These are phyloP conservation scores for Achlya flavicornis DNA, from an alignment of 2,888 invertebrate genomes.

Conservation along the genomic window DNA sequence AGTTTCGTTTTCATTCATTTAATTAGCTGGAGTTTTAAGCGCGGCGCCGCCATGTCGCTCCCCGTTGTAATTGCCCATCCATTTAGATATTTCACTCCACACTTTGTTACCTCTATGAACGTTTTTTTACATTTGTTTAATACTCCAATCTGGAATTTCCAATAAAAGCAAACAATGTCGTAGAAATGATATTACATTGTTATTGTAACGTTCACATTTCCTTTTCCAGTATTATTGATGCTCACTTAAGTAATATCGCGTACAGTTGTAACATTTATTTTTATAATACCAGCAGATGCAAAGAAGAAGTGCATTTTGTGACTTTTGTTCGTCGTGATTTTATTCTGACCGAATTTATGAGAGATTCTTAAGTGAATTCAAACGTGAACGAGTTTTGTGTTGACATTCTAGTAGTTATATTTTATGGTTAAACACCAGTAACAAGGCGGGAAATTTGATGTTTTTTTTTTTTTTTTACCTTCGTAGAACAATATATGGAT, in stretches of 20 bases:
- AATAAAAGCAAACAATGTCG: neutral
- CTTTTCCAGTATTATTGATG: conserved; percentile 8
- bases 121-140: conserved; percentile 28
- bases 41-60: conserved; percentile 70
- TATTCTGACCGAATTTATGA: conserved; percentile 49
- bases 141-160: neutral
- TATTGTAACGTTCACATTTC: neutral
- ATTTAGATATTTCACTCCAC: conserved; percentile 56
- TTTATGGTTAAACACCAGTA: too few species aligned
- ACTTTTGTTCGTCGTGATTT: conserved; percentile 58
- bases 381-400: conserved; percentile 57
- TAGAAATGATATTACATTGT: neutral
- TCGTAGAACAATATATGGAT: too few species aligned
- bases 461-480: too few species aligned
- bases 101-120: conserved; percentile 34
- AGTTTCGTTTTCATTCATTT: conserved; percentile 81
- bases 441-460: too few species aligned
- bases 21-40: conserved; percentile 77
- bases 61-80: conserved; percentile 58
- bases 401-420: conserved; percentile 18
- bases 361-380: conserved; percentile 56
- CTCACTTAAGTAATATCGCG: conserved; percentile 16
- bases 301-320: conserved; percentile 28
- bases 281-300: conserved; percentile 38
- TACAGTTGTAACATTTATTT: conserved; percentile 32